phyloP scores from a whole-genome alignment of 2,113 vertebrate genomes.

The Syngnathus floridae region DNA sequence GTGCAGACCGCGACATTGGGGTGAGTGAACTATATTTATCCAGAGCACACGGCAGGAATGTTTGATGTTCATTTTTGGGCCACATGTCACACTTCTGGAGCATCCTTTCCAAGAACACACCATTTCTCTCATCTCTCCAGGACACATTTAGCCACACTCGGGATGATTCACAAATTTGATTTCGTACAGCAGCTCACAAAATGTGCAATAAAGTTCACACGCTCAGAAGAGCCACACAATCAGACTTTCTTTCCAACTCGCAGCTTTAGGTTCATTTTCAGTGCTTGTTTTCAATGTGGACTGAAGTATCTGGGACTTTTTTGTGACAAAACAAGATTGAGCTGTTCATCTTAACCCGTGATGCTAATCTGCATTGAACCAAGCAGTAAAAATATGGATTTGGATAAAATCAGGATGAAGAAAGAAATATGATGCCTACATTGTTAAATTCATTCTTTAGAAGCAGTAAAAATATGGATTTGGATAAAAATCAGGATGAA shows the following conservation, averaged over 20 bases:
- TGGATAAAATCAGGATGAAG: not conserved
- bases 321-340: not conserved
- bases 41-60: too few relatives aligned
- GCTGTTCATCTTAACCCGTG: too few relatives aligned
- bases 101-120: too few relatives aligned
- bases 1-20: too few relatives aligned
- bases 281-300: not conserved
- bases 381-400: not conserved
- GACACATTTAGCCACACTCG: slow-evolving; percentile 7
- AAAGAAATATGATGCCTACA: not conserved
- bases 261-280: not conserved
- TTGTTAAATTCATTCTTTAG: not conserved
- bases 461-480: not conserved
- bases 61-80: too few relatives aligned
- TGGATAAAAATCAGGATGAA: not conserved
- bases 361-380: not conserved
- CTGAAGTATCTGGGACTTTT: not conserved
- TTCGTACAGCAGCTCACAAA: slow-evolving; percentile 31
- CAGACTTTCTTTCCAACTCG: not conserved
- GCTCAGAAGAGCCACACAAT: not conserved
- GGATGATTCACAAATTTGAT: slow-evolving; percentile 34
- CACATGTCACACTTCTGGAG: too few relatives aligned
- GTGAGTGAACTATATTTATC: too few relatives aligned
- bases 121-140: slow-evolving; percentile 34
- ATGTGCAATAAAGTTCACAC: not conserved